phyloP scores from a whole-genome alignment of 2,888 invertebrate species.

The Drosophila engyochracea region DNA sequence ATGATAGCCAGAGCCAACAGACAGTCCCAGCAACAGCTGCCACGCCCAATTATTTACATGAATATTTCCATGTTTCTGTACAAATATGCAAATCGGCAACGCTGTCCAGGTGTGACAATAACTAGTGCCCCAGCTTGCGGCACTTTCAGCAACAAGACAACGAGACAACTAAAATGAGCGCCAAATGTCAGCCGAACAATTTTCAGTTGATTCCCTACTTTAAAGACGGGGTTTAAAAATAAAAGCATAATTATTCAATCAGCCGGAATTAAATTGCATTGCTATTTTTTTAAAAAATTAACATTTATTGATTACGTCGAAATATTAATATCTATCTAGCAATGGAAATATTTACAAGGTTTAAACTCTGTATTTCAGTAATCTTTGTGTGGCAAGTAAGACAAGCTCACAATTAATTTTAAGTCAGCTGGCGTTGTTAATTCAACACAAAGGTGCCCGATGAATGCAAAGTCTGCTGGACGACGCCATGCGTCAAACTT shows the following conservation, averaged over 20 bases:
- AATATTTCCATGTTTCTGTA: constrained; percentile 50
- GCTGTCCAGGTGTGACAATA: constrained; percentile 59
- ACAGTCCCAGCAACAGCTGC: constrained; percentile 23
- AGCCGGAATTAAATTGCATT: not conserved
- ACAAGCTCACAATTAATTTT: not conserved
- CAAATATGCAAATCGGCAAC: constrained; percentile 51
- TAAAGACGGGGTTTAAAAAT: not conserved
- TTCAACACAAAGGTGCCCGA: not conserved
- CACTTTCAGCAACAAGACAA: constrained; percentile 8
- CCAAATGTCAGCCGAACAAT: not conserved
- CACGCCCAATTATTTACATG: constrained; percentile 64
- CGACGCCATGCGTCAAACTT: not conserved
- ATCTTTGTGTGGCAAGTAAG: not conserved
- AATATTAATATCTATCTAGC: not conserved
- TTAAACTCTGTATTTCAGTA: not conserved
- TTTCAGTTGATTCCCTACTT: not conserved
- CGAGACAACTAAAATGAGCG: not conserved
- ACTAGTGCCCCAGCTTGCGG: constrained; percentile 29
- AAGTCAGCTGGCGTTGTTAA: not conserved
- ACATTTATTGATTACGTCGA: not conserved
- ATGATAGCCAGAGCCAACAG: constrained; percentile 33
- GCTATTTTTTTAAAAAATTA: not conserved
- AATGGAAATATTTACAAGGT: not conserved
- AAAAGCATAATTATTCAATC: not conserved
- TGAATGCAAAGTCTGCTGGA: not conserved